phyloP scores from a whole-genome alignment of 2,888 invertebrate species.

The Drosophila incognita region DNA sequence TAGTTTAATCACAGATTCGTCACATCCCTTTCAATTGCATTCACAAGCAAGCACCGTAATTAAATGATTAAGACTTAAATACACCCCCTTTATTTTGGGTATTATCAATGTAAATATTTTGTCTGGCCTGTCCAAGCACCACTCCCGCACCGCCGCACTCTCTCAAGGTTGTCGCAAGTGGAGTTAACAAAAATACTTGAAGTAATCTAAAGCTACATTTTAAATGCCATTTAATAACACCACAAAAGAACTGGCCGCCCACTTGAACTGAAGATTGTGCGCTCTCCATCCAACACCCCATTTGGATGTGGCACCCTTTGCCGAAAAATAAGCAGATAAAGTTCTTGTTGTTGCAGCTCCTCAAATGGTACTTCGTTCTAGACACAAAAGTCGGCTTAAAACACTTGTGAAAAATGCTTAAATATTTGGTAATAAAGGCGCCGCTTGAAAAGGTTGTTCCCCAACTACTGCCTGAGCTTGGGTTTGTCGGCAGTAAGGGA shows the following conservation, averaged over 20 bases:
- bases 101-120: slow-evolving; percentile 19
- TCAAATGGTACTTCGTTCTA: slow-evolving; percentile 74
- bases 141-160: background rate
- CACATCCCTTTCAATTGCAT: background rate
- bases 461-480: slow-evolving; percentile 32
- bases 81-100: slow-evolving; percentile 3
- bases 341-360: slow-evolving; percentile 43
- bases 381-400: slow-evolving; percentile 81
- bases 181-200: slow-evolving; percentile 47
- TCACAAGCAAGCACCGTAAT: slow-evolving; percentile 19
- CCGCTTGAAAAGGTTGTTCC: slow-evolving; percentile 63
- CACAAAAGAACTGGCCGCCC: slow-evolving; percentile 69
- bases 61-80: slow-evolving; percentile 25
- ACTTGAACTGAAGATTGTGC: slow-evolving; percentile 32
- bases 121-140: background rate
- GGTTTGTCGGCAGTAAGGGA: background rate
- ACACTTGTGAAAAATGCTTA: slow-evolving; percentile 80
- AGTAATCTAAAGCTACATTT: slow-evolving; percentile 71
- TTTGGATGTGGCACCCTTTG: slow-evolving; percentile 49
- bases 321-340: slow-evolving; percentile 55
- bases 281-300: slow-evolving; percentile 6
- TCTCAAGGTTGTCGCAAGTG: slow-evolving; percentile 5
- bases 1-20: background rate
- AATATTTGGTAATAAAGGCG: slow-evolving; percentile 77
- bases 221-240: slow-evolving; percentile 74